Percentiles rank a stretch among this genome's conserved stretches.
These are phyloP conservation scores for Condylura cristata DNA, from an alignment of 2,113 vertebrate species.

Conservation along the genomic window DNA sequence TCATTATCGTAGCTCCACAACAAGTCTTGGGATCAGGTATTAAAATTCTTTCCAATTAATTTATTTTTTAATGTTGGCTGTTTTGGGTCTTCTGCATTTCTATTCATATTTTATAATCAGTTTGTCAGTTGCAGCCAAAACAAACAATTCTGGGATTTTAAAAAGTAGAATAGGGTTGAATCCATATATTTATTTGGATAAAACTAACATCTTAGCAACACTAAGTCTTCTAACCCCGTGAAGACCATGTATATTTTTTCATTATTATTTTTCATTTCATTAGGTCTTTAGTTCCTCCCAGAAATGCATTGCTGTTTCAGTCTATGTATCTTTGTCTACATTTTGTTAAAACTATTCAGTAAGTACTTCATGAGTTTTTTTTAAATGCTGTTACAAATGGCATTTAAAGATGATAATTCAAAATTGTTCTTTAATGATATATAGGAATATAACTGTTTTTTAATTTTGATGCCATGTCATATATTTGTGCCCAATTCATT, in stretches of 20 bases:
- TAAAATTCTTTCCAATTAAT: background rate
- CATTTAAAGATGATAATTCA: background rate
- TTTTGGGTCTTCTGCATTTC: background rate
- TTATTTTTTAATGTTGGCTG: too few relatives aligned
- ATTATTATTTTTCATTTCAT: background rate
- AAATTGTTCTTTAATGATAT: background rate
- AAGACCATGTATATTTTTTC: background rate
- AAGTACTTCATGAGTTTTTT: background rate
- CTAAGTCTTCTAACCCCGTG: background rate
- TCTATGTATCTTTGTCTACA: too few relatives aligned
- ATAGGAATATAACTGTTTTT: background rate
- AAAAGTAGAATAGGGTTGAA: background rate
- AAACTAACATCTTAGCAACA: background rate
- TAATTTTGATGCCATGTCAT: background rate
- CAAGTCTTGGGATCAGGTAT: background rate
- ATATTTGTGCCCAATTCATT: background rate
- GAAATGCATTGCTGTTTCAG: background rate
- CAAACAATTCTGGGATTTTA: background rate
- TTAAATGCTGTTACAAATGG: background rate
- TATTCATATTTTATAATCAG: background rate
- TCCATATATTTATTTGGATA: background rate
- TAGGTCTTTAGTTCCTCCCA: background rate
- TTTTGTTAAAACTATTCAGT: background rate
- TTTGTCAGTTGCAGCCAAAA: background rate
- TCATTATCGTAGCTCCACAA: background rate